Evolutionary conservation across 2,797 vertebrate species (phyloP).

Genomic region (Caiman crocodilus): DNA sequence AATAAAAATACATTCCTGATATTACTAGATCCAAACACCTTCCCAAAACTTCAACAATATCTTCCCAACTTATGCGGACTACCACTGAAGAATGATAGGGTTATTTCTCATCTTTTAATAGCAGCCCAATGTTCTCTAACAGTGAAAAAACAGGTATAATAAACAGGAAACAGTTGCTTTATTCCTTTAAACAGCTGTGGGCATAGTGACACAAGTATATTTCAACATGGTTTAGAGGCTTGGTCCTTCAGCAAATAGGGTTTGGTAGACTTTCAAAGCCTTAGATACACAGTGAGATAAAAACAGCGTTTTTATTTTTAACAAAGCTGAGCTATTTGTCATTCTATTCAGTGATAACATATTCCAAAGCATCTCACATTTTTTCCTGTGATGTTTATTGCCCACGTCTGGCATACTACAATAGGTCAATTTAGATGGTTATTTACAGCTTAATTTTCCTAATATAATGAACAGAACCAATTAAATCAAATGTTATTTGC

Average conservation of each 20-base stretch:
- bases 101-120: slow-evolving; percentile 7
- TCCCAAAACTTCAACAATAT: background rate
- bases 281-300: background rate
- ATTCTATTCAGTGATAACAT: background rate
- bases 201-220: background rate
- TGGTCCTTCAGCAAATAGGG: background rate
- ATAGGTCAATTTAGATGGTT: background rate
- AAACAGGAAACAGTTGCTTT: background rate
- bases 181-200: background rate
- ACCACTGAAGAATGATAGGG: background rate
- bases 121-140: background rate
- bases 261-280: background rate
- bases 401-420: background rate
- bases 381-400: background rate
- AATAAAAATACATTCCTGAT: background rate
- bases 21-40: background rate
- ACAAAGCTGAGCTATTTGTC: background rate
- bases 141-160: background rate
- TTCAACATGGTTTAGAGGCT: background rate
- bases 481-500: background rate
- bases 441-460: background rate
- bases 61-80: too few species aligned
- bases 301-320: background rate
- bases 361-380: background rate
- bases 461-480: background rate